phyloP scores from a whole-genome alignment of 2,797 vertebrate species.

The Gymnodraco acuticeps region DNA sequence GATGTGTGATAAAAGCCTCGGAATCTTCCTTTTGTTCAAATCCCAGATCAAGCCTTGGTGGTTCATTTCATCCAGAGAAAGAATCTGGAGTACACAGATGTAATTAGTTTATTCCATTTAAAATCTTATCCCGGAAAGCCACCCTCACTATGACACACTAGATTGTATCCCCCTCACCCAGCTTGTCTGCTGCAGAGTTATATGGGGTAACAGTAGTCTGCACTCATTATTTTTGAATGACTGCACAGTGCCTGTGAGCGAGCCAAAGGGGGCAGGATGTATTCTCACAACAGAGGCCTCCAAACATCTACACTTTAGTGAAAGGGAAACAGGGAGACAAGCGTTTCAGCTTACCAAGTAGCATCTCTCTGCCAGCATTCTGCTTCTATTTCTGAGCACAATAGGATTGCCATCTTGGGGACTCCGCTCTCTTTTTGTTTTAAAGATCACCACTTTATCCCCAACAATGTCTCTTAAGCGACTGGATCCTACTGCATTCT shows the following conservation, averaged over 20 bases:
- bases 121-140: conserved; percentile 54
- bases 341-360: conserved; percentile 60
- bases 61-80: conserved; percentile 46
- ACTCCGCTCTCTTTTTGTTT: conserved; percentile 46
- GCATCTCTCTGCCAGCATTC: conserved; percentile 44
- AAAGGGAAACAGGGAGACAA: conserved; percentile 65
- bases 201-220: conserved; percentile 61
- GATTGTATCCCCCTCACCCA: conserved; percentile 31
- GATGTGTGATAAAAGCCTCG: conserved; percentile 39
- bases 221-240: conserved; percentile 72
- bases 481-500: conserved; percentile 46
- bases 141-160: conserved; percentile 31
- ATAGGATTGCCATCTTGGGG: conserved; percentile 52
- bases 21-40: conserved; percentile 46
- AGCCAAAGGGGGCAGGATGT: conserved; percentile 60
- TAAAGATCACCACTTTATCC: conserved; percentile 61
- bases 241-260: conserved; percentile 63
- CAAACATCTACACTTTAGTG: conserved; percentile 67
- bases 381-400: conserved; percentile 54
- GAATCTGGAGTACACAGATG: conserved; percentile 49
- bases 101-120: conserved; percentile 65
- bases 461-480: conserved; percentile 48
- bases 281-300: conserved; percentile 65
- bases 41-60: conserved; percentile 28
- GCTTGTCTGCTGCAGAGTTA: conserved; percentile 48